These are phyloP conservation scores for Drosophila yooni DNA, from an alignment of 2,888 invertebrate genomes.

Conservation along the genomic window DNA sequence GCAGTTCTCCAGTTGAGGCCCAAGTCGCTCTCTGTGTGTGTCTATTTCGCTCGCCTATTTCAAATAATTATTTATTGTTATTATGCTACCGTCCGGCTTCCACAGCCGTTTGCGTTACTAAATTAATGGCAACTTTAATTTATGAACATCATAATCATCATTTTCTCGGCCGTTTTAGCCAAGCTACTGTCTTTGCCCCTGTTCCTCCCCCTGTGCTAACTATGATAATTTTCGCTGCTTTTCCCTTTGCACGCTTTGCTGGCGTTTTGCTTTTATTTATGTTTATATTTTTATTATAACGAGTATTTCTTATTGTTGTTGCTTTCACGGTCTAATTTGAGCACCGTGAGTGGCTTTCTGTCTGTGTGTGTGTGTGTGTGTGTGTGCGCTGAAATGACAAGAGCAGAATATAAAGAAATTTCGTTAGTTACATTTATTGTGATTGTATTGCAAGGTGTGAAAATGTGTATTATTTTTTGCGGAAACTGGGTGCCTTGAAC, in stretches of 20 bases:
- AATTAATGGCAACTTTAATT: constrained; percentile 82
- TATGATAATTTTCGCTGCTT: constrained; percentile 69
- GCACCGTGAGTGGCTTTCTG: constrained; percentile 21
- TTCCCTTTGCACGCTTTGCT: constrained; percentile 76
- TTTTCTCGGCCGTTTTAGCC: constrained; percentile 72
- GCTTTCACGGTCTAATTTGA: constrained; percentile 81
- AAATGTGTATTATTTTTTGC: constrained; percentile 45
- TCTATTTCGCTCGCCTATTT: constrained; percentile 71
- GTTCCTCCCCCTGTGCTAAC: constrained; percentile 31
- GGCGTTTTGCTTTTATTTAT: constrained; percentile 54
- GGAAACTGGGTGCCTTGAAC: constrained; percentile 73
- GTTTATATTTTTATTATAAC: constrained; percentile 37
- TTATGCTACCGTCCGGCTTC: constrained; percentile 71
- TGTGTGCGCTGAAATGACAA: constrained; percentile 69
- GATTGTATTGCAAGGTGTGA: constrained; percentile 69
- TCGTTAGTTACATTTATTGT: constrained; percentile 52
- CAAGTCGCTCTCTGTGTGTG: constrained; percentile 34
- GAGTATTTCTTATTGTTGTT: constrained; percentile 25
- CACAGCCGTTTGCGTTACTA: constrained; percentile 62
- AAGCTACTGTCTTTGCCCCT: constrained; percentile 61
- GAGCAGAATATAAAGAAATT: constrained; percentile 73
- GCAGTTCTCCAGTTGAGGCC: constrained; percentile 40
- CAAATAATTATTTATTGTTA: constrained; percentile 81
- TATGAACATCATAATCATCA: constrained; percentile 83
- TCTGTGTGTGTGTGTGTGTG: constrained; percentile 24